Conservation (phyloP, 2,113 vertebrate species). For the Balaeniceps rex region DNA sequence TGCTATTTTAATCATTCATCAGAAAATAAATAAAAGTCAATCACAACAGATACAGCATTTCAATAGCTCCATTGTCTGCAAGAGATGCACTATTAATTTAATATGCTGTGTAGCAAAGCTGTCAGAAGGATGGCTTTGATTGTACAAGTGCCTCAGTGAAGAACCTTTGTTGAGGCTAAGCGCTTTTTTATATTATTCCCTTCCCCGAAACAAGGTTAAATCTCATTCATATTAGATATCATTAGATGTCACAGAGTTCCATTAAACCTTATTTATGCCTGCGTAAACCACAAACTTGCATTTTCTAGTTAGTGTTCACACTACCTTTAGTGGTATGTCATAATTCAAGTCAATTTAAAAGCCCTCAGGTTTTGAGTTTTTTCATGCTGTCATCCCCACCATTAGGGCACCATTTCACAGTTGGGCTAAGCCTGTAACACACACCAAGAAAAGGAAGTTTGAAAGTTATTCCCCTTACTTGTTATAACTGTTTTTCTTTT, state of each 20-base stretch:
- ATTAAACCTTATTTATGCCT: conserved; percentile 9
- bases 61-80: background rate
- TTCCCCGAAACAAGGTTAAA: background rate
- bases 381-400: conserved; percentile 36
- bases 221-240: background rate
- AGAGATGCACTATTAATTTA: background rate
- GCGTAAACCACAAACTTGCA: conserved; percentile 4
- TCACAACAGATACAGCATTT: background rate
- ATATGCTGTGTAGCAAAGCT: background rate
- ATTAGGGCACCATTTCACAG: conserved; percentile 44
- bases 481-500: background rate
- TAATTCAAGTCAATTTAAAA: conserved; percentile 51
- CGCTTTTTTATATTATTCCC: background rate
- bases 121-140: conserved; percentile 14
- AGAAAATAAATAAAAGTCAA: background rate
- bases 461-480: background rate
- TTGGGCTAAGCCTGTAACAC: conserved; percentile 27
- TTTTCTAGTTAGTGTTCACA: conserved; percentile 16
- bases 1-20: background rate
- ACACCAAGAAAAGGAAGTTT: conserved; percentile 40
- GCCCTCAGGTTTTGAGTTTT: conserved; percentile 37
- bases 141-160: background rate
- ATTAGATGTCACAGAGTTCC: background rate
- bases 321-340: conserved; percentile 40
- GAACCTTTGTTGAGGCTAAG: background rate